phyloP scores from a whole-genome alignment of 2,888 invertebrate species.

The Choreutis nemorana region DNA sequence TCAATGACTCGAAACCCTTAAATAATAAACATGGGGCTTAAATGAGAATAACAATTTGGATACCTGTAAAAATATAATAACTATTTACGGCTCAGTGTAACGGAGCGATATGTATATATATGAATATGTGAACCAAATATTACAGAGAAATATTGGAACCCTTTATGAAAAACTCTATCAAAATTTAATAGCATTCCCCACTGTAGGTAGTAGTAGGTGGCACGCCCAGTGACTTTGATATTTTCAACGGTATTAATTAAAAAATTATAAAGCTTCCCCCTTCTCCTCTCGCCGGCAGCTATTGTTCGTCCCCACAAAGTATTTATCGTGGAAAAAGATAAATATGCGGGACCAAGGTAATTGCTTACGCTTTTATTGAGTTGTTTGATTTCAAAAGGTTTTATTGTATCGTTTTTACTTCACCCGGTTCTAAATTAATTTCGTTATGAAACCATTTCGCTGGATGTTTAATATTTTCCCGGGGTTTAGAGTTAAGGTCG shows the following conservation, averaged over 20 bases:
- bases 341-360: conserved; percentile 58
- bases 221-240: conserved; percentile 59
- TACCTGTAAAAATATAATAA: background rate
- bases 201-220: conserved; percentile 33
- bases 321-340: conserved; percentile 52
- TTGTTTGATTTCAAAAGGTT: conserved; percentile 57
- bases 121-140: too few species aligned
- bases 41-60: background rate
- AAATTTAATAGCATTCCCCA: conserved; percentile 48
- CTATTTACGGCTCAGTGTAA: background rate
- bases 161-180: conserved; percentile 41
- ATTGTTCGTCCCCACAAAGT: conserved; percentile 51
- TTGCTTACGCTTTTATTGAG: conserved; percentile 55
- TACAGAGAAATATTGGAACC: conserved; percentile 30
- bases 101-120: too few species aligned
- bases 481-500: too few species aligned
- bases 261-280: conserved; percentile 63
- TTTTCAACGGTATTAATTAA: conserved; percentile 64
- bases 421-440: conserved; percentile 3
- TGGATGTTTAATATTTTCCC: too few species aligned
- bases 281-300: conserved; percentile 24
- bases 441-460: conserved; percentile 3
- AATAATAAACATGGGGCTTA: background rate
- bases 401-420: conserved; percentile 27
- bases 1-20: background rate